phyloP scores from a whole-genome alignment of 1,140 invertebrate genomes.

The Drosophila subobscura region DNA sequence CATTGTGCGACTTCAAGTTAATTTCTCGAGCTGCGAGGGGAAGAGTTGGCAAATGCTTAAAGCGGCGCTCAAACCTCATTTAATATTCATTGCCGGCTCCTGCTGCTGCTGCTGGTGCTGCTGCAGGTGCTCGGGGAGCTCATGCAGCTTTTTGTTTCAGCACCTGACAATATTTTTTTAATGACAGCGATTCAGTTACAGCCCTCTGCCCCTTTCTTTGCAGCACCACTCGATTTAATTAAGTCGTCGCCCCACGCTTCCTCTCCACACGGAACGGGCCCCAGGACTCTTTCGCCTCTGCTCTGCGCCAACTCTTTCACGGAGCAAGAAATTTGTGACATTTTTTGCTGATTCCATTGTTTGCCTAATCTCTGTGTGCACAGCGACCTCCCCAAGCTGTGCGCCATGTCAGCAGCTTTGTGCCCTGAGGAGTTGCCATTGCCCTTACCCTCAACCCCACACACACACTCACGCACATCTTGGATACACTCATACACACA shows the following conservation, averaged over 20 bases:
- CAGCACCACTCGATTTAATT: constrained; percentile 65
- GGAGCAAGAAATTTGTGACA: constrained; percentile 18
- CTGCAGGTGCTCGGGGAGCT: constrained; percentile 54
- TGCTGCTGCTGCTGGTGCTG: constrained; percentile 27
- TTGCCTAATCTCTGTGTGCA: constrained; percentile 73
- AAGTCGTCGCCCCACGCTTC: constrained; percentile 59
- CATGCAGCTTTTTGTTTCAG: constrained; percentile 64
- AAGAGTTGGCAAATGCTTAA: constrained; percentile 35
- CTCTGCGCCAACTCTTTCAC: constrained; percentile 21
- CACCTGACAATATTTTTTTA: constrained; percentile 79
- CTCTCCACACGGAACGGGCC: constrained; percentile 18
- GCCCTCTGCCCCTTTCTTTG: constrained; percentile 6
- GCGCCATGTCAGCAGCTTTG: constrained; percentile 59
- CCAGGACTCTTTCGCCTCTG: background rate
- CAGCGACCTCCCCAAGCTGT: constrained; percentile 50
- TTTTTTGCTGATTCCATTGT: constrained; percentile 80
- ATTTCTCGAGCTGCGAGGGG: constrained; percentile 44
- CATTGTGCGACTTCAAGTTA: constrained; percentile 32
- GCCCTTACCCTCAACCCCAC: constrained; percentile 3
- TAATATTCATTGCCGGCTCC: constrained; percentile 63
- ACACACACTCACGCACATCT: constrained; percentile 3
- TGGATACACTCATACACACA: constrained; percentile 7
- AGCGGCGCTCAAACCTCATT: constrained; percentile 58
- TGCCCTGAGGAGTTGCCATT: constrained; percentile 24
- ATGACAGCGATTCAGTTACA: constrained; percentile 68